Base-by-base conservation (phyloP, 1,140 invertebrate species). In the Aphelinus atriplicis region DNA sequence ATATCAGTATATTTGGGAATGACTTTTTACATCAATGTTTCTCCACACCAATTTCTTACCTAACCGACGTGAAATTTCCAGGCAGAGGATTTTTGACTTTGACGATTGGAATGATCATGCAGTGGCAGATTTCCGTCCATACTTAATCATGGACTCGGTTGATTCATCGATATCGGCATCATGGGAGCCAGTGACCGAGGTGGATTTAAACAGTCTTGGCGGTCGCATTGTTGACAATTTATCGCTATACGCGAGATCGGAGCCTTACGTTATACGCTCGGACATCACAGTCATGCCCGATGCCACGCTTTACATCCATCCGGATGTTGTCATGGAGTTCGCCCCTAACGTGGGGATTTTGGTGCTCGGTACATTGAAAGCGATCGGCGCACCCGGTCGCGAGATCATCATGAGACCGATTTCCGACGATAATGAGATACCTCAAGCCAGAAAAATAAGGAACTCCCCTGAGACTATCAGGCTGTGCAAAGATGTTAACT, bases 61-160 rank as follows among this genome's bases (percentile, higher is more conserved):
- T 26, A 26, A 26, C 26, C 26, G 26, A 26, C 26, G 26, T 26
- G 26, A 26, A 61, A 53, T 60, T 71, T 73, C 4, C 55, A 86
- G 85, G 50, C 90, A 92, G 63, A 91, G 93, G 83, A 98, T 99
- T 79, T 99, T 99, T 86, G 98, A 99, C 89, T 99, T 99, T 89
- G 97, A 99, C 86, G 98, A 99, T 83, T 99, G 98, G 98, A 99
- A 99, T 84, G 96, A 97, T 87, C 97, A 97, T 85, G 97, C 97
- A 0, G 92, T 97, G 55, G 97, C 97, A 0, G 90, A 93, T 42
- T 99, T 94, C 85, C 90, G 92, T 73, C 98, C 97, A 0, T 99
- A 93, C 85, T 90, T 98, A 56, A 90, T 92, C 56, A 92, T 92
- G 82, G 91, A 95, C 80, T 89, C 90, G 63, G 92, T 95, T 79